These are phyloP conservation scores for Sphaerodactylus townsendi DNA, from an alignment of 2,113 vertebrate genomes.

Conservation along the genomic window DNA sequence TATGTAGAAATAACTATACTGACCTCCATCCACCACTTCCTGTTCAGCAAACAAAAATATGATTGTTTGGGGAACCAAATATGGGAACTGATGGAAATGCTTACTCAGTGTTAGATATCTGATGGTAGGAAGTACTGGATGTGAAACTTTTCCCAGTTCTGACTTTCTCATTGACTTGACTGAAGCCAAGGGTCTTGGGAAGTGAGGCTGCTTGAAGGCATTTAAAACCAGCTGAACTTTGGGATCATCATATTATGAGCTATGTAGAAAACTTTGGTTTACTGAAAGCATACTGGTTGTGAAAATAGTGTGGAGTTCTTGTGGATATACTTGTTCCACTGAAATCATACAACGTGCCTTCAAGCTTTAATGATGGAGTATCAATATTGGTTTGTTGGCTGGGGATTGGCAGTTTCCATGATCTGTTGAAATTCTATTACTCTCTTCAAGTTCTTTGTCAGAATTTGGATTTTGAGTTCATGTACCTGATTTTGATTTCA, in stretches of 20 bases:
- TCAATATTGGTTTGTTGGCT: too few relatives aligned
- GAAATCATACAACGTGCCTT: background rate
- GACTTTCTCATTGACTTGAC: background rate
- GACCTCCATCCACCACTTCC: background rate
- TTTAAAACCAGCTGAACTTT: background rate
- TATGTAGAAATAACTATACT: conserved; percentile 34
- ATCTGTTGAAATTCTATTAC: too few relatives aligned
- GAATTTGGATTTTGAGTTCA: too few relatives aligned
- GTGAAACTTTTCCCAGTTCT: background rate
- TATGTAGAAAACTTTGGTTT: background rate
- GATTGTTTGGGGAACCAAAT: background rate
- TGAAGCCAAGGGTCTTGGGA: background rate
- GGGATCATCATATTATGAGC: background rate
- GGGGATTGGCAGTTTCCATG: background rate
- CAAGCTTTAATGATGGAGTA: too few relatives aligned
- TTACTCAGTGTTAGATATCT: background rate
- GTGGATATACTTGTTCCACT: background rate
- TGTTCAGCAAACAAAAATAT: background rate
- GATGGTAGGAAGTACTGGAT: background rate
- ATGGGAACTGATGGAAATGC: background rate
- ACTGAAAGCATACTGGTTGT: background rate
- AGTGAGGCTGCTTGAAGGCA: background rate
- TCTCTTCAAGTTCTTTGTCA: too few relatives aligned
- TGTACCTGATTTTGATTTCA: too few relatives aligned
- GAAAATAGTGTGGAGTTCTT: background rate